Percentiles rank a stretch among this genome's conserved stretches.
Evolutionary conservation across 2,113 vertebrate species (phyloP).

Genomic region (Balaenoptera acutorostrata): DNA sequence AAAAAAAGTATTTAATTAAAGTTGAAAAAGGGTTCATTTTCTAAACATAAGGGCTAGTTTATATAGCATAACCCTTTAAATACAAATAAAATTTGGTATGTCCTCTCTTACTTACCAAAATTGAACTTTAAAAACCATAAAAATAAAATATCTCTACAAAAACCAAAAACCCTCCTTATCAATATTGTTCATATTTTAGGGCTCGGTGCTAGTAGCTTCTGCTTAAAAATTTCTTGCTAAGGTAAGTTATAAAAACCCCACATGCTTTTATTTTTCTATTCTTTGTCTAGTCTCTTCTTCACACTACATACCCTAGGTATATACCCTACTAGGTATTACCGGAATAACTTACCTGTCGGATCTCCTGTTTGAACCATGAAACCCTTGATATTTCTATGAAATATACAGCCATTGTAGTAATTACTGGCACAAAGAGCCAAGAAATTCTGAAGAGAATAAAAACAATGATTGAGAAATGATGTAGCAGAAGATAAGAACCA

Average conservation of each 20-base stretch:
- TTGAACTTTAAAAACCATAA: not conserved
- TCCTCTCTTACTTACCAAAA: not conserved
- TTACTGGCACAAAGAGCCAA: conserved; percentile 94
- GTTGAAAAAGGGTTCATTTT: not conserved
- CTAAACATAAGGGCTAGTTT: not conserved
- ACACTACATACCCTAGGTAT: not conserved
- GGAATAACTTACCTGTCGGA: conserved; percentile 88
- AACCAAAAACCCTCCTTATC: not conserved
- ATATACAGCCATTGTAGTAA: conserved; percentile 93
- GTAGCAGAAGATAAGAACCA: not conserved
- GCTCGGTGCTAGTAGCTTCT: not conserved
- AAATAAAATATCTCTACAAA: conserved; percentile 6
- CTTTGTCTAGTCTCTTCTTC: not conserved
- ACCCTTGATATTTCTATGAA: conserved; percentile 98
- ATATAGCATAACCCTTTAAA: not conserved
- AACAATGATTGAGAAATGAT: conserved; percentile 54
- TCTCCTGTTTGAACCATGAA: conserved; percentile 99
- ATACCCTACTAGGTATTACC: not conserved
- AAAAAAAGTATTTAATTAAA: not conserved
- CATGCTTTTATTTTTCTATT: conserved; percentile 1
- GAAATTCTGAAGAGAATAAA: conserved; percentile 88
- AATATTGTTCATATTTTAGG: not conserved
- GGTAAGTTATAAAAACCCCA: not conserved
- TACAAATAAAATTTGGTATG: not conserved
- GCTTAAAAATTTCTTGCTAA: not conserved